phyloP scores from a whole-genome alignment of 2,113 vertebrate species.

The Anseranas semipalmata region DNA sequence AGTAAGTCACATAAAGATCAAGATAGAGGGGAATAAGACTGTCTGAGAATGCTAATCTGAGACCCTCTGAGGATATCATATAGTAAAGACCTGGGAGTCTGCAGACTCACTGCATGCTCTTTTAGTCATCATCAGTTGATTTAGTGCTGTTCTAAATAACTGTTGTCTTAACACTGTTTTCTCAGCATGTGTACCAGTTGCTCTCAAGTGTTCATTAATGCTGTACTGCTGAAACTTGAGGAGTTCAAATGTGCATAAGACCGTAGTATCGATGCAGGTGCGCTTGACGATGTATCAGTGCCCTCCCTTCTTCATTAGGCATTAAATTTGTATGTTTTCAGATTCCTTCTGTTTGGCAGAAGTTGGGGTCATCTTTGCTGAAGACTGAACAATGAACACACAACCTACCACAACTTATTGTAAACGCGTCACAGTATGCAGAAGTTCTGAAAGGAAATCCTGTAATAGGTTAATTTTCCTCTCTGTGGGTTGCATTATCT shows the following conservation, averaged over 20 bases:
- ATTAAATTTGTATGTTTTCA: not conserved
- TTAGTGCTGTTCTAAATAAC: not conserved
- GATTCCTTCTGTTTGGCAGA: not conserved
- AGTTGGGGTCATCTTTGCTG: not conserved
- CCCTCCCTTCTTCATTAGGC: not conserved
- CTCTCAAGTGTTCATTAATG: not conserved
- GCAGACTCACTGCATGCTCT: not conserved
- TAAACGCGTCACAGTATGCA: not conserved
- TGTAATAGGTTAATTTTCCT: slow-evolving; percentile 44
- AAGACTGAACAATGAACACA: not conserved
- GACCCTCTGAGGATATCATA: not conserved
- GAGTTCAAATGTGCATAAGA: not conserved
- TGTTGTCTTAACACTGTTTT: not conserved
- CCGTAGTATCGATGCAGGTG: not conserved
- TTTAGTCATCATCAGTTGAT: not conserved
- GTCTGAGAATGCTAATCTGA: not conserved
- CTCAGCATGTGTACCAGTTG: not conserved
- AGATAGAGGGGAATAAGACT: not conserved
- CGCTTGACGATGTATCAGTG: not conserved
- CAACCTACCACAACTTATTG: not conserved
- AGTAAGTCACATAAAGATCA: not conserved
- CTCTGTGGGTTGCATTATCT: slow-evolving; percentile 7
- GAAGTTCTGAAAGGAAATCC: slow-evolving; percentile 14
- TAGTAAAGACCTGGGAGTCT: not conserved
- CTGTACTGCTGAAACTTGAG: not conserved